Base-by-base conservation (phyloP, 2,797 vertebrate genomes). In the Brachyrhaphis roseni region DNA sequence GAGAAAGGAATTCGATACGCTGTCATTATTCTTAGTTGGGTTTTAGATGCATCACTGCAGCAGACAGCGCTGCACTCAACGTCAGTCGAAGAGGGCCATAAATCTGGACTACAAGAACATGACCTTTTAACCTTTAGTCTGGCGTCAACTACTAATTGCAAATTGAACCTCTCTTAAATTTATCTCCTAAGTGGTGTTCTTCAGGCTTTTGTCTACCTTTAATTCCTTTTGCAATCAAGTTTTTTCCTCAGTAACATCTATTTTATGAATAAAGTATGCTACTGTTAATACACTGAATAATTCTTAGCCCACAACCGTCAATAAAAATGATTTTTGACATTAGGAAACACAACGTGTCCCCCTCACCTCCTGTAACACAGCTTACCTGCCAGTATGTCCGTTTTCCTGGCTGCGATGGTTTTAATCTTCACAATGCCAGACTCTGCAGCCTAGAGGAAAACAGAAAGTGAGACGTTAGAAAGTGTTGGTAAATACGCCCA, bases 361-460 rank as follows among this genome's bases (percentile, higher is more conserved):
- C 39, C 23, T 23, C 36, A 26, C 26, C 13, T 71, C n/a, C 26
- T 41, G 10, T 13, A 26, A 68, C 15, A 15, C 36, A 49, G 84
- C 93, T 96, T 95, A 99, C 98, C 98, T 97, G 97, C 95, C 91
- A 99, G 95, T 92, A 99, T 96, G 85, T 98, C 97, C 47, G 95
- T 95, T 91, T 96, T 98, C 91, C 97, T 96, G 88, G 97, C 97
- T 88, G 98, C 97, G 89, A 99, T 99, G 66, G 98, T 99, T 96
- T 99, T 99, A 93, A 99, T 97, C 96, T 99, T 99, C 95, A 99
- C 98, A 82, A 99, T 99, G 92, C 98, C 98, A 72, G 98, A 99
- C 94, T 99, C 98, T 89, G 98, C 98, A 51, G 98, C 98, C 98
- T 99, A 85, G 18, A 94, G 28, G 88, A 20, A 68, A 74, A 82